Evolutionary conservation across 1,140 invertebrate genomes (phyloP).

Genomic region (Apis florea): DNA sequence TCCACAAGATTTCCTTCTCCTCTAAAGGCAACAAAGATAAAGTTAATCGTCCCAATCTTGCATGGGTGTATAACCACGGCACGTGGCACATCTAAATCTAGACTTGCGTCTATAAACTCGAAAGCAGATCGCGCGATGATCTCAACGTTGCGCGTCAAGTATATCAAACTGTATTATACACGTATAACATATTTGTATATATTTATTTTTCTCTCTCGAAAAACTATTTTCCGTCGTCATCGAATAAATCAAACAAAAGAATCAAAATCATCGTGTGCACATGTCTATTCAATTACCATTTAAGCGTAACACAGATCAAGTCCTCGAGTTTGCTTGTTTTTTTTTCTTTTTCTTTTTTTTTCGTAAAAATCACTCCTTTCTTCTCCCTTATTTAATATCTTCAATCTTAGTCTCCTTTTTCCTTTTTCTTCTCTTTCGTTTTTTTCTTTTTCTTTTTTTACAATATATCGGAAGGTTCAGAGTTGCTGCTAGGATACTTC

Average conservation of each 20-base stretch:
- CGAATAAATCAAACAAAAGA: background rate
- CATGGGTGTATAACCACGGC: background rate
- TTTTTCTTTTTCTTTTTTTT: too few relatives aligned
- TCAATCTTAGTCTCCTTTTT: background rate
- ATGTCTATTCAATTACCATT: background rate
- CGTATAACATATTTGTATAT: background rate
- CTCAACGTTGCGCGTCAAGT: slow-evolving; percentile 1
- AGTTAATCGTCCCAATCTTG: background rate
- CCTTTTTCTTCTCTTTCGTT: background rate
- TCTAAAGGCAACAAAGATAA: background rate
- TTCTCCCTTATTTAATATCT: too few relatives aligned
- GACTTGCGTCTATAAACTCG: slow-evolving; percentile 6
- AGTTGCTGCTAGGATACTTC: slow-evolving; percentile 27
- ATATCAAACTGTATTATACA: background rate
- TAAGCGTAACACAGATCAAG: background rate
- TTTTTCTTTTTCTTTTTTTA: background rate
- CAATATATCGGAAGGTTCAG: background rate
- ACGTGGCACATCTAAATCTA: slow-evolving; percentile 25
- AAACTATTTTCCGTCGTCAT: background rate
- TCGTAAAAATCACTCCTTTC: background rate
- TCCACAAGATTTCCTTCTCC: background rate
- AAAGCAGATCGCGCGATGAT: slow-evolving; percentile 12
- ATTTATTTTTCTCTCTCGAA: background rate
- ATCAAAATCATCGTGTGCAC: background rate
- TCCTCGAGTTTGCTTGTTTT: background rate